Evolutionary conservation across 2,797 vertebrate genomes (phyloP), one percentile per base, ranked within the genome.

Genomic region (Microctenopoma stevenorrisi): DNA sequence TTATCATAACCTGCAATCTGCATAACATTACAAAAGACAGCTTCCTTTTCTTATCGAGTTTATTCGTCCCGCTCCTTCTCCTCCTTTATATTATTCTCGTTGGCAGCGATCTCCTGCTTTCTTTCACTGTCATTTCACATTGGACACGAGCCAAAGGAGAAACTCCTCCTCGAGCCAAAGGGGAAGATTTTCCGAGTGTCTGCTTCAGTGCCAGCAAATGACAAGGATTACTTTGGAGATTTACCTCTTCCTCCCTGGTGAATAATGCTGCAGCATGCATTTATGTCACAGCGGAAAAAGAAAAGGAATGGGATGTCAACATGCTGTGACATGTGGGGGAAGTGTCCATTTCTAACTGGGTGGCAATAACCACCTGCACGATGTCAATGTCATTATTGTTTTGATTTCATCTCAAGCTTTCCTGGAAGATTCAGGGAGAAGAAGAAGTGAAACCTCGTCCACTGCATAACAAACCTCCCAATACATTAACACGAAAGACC

Each of bases 211-310:
- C 79, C 84, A 83, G 64, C 48, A 63, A 81, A 78, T 76, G 69
- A 77, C 67, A 68, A 72, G 79, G 68, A 82, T 76, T 79, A 78
- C 83, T 78, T 69, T 74, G 43, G 74, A 83, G 86, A 88, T 82
- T 68, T 76, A 74, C 70, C 58, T 61, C 71, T 33, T 65, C 42
- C 44, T 79, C 51, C 49, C 62, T 40, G 70, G 50, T 40, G 55
- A 76, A 69, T 73, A 61, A 72, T 50, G 58, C 76, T 58, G 61
- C 72, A 11, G 63, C 22, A 42, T n/a, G 38, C 50, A 74, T 63
- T 74, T 53, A 53, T 59, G 12, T 75, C 82, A 73, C 50, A 22
- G 25, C 40, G 42, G 15, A 37, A 37, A n/a, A 53, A 63, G 18
- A 1, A 13, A 5, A 28, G 18, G 28, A 67, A 65, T 10, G 13